Conservation (phyloP, 2,113 vertebrate species). For the Spea multiplicata region DNA sequence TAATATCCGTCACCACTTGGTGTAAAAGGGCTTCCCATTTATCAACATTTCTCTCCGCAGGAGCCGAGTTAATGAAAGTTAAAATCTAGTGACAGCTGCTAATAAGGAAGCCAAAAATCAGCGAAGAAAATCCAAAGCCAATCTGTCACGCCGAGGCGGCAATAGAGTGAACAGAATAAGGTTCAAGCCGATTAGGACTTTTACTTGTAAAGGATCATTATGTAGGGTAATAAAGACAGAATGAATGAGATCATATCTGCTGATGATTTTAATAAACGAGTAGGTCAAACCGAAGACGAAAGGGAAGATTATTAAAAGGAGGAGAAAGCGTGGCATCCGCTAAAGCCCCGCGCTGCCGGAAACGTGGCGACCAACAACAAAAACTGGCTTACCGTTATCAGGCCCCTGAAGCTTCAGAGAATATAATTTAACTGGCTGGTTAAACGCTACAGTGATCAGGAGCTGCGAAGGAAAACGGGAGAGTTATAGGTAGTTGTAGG, state of each 20-base stretch:
- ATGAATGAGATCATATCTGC: too few relatives aligned
- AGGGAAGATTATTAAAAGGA: too few relatives aligned
- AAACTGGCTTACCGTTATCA: slow-evolving; percentile 78
- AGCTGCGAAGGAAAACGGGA: slow-evolving; percentile 65
- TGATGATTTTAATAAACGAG: too few relatives aligned
- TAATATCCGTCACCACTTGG: background rate
- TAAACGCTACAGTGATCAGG: slow-evolving; percentile 94
- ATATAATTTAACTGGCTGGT: slow-evolving; percentile 94
- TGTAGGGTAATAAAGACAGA: too few relatives aligned
- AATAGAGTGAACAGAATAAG: background rate
- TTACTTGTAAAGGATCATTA: too few relatives aligned
- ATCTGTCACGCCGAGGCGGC: background rate
- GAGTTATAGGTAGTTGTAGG: too few relatives aligned
- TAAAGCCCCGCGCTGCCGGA: too few relatives aligned
- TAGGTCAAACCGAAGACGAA: too few relatives aligned
- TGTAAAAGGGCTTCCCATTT: background rate
- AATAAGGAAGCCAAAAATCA: background rate
- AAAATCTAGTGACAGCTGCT: slow-evolving; percentile 1
- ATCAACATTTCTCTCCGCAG: background rate
- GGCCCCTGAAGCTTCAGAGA: slow-evolving; percentile 92
- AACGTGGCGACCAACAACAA: too few relatives aligned
- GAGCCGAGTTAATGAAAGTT: slow-evolving; percentile 6
- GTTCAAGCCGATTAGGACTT: too few relatives aligned
- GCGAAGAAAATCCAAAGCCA: background rate
- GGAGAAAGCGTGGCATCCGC: too few relatives aligned